These are phyloP conservation scores for Pachycephala philippinensis DNA, from an alignment of 2,113 vertebrate species.

Conservation along the genomic window DNA sequence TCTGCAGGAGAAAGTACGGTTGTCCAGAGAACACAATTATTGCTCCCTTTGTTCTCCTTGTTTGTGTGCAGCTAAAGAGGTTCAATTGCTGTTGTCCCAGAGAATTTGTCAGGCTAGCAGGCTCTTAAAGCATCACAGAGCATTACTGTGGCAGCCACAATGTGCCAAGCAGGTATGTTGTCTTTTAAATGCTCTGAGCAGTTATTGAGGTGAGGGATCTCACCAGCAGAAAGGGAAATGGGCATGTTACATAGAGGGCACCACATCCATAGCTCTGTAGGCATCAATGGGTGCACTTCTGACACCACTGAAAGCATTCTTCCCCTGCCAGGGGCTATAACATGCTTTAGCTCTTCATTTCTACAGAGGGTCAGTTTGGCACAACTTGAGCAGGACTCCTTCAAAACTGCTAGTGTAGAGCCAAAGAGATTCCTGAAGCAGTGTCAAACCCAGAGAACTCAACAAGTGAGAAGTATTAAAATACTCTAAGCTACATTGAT, in stretches of 20 bases:
- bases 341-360: not conserved
- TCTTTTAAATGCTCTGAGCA: not conserved
- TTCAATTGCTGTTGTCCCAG: not conserved
- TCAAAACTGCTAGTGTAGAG: not conserved
- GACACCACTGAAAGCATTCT: not conserved
- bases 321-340: not conserved
- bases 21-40: not conserved
- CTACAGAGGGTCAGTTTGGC: not conserved
- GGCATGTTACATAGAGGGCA: rapidly evolving
- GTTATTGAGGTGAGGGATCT: not conserved
- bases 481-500: not conserved
- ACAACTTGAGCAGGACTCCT: not conserved
- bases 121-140: not conserved
- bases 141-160: not conserved
- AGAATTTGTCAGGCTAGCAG: not conserved
- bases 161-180: not conserved
- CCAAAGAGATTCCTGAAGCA: not conserved
- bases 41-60: not conserved
- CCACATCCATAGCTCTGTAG: not conserved
- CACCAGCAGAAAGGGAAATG: not conserved
- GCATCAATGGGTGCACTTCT: not conserved
- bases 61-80: not conserved
- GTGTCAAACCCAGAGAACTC: not conserved
- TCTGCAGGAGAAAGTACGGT: not conserved
- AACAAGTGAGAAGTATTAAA: not conserved